Evolutionary conservation across 2,113 vertebrate genomes (phyloP).

Genomic region (Plestiodon gilberti): DNA sequence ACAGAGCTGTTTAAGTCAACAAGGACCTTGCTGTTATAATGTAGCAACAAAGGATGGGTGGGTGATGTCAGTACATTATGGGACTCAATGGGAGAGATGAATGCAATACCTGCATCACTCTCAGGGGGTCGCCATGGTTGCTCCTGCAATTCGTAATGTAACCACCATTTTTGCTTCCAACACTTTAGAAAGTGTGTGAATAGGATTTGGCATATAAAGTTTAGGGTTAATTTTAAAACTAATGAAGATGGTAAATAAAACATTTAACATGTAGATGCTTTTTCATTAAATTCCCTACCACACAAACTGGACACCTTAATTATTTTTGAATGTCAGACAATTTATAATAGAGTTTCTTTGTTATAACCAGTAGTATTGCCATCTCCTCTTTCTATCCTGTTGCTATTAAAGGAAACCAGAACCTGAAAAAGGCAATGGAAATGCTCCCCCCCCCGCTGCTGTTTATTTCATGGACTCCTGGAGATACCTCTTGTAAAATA

Average conservation of each 20-base stretch:
- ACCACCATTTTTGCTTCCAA: not conserved
- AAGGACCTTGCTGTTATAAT: not conserved
- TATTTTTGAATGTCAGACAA: not conserved
- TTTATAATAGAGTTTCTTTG: not conserved
- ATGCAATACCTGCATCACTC: not conserved
- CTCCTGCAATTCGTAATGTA: too few relatives aligned
- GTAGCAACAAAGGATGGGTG: not conserved
- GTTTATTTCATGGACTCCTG: not conserved
- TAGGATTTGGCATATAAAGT: not conserved
- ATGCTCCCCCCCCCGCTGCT: not conserved
- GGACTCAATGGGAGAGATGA: not conserved
- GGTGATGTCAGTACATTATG: not conserved
- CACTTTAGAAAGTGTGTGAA: not conserved
- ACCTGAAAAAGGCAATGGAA: not conserved
- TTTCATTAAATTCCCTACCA: not conserved
- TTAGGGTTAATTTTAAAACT: not conserved
- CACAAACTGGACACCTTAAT: not conserved
- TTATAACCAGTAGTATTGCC: not conserved
- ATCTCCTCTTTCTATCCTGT: not conserved
- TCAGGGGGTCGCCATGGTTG: not conserved
- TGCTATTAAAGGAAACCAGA: constrained; percentile 10
- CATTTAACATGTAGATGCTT: not conserved
- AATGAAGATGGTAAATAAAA: not conserved
- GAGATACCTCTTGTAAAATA: not conserved
- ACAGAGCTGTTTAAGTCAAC: too few relatives aligned